Base-by-base conservation (phyloP, 2,797 vertebrate genomes). In the Nannoperca obscura region DNA sequence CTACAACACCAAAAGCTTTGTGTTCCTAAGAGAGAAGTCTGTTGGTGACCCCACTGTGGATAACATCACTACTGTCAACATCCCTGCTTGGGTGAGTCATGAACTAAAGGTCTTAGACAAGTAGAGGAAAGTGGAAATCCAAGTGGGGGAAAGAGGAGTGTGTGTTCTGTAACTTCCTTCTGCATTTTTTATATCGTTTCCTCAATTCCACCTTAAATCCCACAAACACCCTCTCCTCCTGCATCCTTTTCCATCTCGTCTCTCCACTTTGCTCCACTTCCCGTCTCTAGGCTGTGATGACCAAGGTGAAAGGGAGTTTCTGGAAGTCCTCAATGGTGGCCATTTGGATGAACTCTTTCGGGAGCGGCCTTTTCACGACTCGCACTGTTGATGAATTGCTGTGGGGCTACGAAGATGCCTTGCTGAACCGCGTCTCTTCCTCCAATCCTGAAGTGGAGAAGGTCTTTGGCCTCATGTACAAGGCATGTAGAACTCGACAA, bases 391-490 rank as follows among this genome's bases (percentile, higher is more conserved):
- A 95, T 14, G 94, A 96, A 72, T 36, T 95, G 72, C 90, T 96
- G 71, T 96, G 95, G 95, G 95, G 95, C 22, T 96, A 93, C 58
- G 72, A 90, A 68, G 95, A 96, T 65, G 82, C 90, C 5, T 54
- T 96, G 59, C 88, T 96, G 52, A 8, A 0, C 0, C 80, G 76
- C 0, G 0, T 94, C 5, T 11, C 78, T 1, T 0, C 3, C 2
- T 0, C 5, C 0, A 90, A 7, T 17, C 66, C 90, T 0, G 94
- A 91, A 0, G 85, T 96, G 36, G 95, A 94, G 0, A 88, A 78
- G 27, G 3, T 74, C 38, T 96, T 96, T 59, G 95, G 95, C 27
- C 91, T 96, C 59, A 96, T 96, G 95, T 86, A 94, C 84, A 92
- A 96, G 85, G 95, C 92, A 90, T 3, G 88, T 69, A 8, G 49